Conservation (phyloP, 2,888 invertebrate species). For the Strigamia crassipes region DNA sequence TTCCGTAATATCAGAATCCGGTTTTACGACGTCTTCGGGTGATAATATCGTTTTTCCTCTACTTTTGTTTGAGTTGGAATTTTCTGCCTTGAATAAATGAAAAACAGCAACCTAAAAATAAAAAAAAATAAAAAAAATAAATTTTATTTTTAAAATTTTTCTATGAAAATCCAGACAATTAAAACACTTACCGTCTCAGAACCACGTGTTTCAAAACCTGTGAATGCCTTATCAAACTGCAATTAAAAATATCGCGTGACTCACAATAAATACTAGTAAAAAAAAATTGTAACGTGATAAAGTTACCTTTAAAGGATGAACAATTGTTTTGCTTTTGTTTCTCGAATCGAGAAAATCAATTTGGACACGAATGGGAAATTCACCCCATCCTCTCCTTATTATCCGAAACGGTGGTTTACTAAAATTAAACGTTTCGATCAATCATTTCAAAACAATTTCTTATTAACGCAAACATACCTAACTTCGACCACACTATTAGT, state of each 20-base stretch:
- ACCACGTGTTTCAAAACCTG: conserved; percentile 82
- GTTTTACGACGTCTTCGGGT: neutral
- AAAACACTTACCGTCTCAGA: conserved; percentile 70
- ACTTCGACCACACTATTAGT: conserved; percentile 84
- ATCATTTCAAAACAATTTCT: neutral
- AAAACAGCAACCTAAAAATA: neutral
- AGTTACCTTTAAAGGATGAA: conserved; percentile 65
- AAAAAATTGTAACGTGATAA: neutral
- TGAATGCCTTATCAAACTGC: conserved; percentile 78
- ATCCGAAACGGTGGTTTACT: conserved; percentile 81
- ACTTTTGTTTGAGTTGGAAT: neutral
- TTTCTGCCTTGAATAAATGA: conserved; percentile 17
- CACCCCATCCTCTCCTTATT: conserved; percentile 87
- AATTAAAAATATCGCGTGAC: conserved; percentile 61
- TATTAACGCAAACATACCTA: conserved; percentile 65
- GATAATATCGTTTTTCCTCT: neutral
- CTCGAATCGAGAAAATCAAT: conserved; percentile 73
- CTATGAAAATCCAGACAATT: neutral
- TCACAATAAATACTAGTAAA: neutral
- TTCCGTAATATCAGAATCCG: neutral
- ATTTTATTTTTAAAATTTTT: neutral
- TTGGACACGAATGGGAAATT: conserved; percentile 81
- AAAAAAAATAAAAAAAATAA: neutral
- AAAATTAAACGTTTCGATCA: conserved; percentile 53
- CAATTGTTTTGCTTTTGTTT: conserved; percentile 78